These are phyloP conservation scores for Protaetia brevitarsis DNA, from an alignment of 1,140 invertebrate species.

Conservation along the genomic window DNA sequence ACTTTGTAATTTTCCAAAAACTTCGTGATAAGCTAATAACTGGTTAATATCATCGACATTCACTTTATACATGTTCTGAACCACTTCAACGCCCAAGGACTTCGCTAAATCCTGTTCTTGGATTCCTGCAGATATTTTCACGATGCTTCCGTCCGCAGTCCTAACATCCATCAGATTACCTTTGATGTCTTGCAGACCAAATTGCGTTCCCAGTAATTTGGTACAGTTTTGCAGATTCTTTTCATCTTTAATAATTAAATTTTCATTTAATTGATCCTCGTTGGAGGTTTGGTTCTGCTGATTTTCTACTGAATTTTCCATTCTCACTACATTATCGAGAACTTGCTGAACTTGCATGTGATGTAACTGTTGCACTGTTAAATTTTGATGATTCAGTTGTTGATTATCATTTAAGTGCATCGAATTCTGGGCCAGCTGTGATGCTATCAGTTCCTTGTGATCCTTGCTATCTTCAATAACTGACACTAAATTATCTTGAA, in stretches of 20 bases:
- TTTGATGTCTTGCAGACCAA: constrained; percentile 48
- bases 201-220: constrained; percentile 42
- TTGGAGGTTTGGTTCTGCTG: constrained; percentile 36
- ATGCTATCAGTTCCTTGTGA: constrained; percentile 43
- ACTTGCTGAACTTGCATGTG: constrained; percentile 48
- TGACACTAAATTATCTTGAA: constrained; percentile 48
- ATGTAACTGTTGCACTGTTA: constrained; percentile 46
- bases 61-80: constrained; percentile 76
- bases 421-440: constrained; percentile 43
- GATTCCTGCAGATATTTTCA: constrained; percentile 66
- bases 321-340: constrained; percentile 44
- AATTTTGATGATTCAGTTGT: constrained; percentile 42
- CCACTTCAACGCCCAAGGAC: constrained; percentile 64
- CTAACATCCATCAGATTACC: constrained; percentile 64
- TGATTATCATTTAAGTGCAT: constrained; percentile 43
- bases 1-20: constrained; percentile 77
- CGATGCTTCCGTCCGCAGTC: constrained; percentile 64
- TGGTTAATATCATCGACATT: constrained; percentile 82
- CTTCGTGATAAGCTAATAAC: constrained; percentile 79
- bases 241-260: constrained; percentile 46
- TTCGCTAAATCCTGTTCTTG: constrained; percentile 64
- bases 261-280: constrained; percentile 27
- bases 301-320: constrained; percentile 40
- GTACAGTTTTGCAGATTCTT: constrained; percentile 44
- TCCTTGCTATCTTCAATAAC: constrained; percentile 49